These are phyloP conservation scores for Lanius collurio DNA, from an alignment of 2,113 vertebrate species.

Conservation along the genomic window DNA sequence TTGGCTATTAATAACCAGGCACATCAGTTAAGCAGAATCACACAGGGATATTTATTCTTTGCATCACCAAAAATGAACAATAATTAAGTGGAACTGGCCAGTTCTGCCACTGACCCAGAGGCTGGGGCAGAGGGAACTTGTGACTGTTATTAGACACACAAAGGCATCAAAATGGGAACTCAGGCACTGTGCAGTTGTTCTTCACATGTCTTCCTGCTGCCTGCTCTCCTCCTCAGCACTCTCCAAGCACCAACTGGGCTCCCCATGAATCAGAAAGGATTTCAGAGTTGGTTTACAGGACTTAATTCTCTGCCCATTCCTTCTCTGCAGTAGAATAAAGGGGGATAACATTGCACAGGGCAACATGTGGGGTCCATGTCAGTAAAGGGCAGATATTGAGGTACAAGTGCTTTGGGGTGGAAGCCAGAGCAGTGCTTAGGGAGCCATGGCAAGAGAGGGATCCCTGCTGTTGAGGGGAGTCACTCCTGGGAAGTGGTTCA, in stretches of 20 bases:
- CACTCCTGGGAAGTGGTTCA: not conserved
- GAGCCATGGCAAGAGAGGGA: not conserved
- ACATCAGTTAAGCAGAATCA: conserved; percentile 7
- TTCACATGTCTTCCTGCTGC: not conserved
- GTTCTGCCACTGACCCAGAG: not conserved
- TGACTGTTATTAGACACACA: not conserved
- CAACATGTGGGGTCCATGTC: not conserved
- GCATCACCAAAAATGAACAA: not conserved
- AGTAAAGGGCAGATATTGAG: not conserved
- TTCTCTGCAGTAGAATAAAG: not conserved
- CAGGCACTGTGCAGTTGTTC: not conserved
- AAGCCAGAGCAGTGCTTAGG: not conserved
- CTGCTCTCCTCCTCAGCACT: not conserved
- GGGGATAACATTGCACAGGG: not conserved
- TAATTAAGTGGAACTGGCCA: not conserved
- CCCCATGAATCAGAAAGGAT: not conserved
- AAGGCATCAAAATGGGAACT: not conserved
- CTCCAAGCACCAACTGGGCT: fast-evolving
- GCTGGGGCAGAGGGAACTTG: not conserved
- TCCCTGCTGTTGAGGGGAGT: not conserved
- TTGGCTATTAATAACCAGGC: not conserved
- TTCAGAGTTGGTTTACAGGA: not conserved
- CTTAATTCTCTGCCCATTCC: not conserved
- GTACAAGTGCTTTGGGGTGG: not conserved
- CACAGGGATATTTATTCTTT: not conserved